Percentiles rank a stretch among this genome's conserved stretches.
phyloP scores from a whole-genome alignment of 2,113 vertebrate species.

The Erythrolamprus reginae region DNA sequence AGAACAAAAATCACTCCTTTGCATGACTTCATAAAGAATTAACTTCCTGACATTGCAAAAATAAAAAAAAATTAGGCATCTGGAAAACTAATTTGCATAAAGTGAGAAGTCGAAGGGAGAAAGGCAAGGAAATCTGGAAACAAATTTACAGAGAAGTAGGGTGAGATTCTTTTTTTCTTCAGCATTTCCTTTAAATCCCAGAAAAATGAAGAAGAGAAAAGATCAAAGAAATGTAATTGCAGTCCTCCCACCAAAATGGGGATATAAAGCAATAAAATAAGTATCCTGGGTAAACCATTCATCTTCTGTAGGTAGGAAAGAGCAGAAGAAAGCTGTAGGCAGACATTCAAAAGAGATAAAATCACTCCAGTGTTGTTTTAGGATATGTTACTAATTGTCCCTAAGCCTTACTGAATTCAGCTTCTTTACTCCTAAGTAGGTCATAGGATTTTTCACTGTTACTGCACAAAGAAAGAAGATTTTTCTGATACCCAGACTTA shows the following conservation, averaged over 20 bases:
- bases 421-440: not conserved
- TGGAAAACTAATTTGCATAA: conserved; percentile 37
- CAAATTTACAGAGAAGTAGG: conserved; percentile 62
- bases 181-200: conserved; percentile 44
- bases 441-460: not conserved
- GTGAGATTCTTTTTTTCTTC: conserved; percentile 25
- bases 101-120: conserved; percentile 29
- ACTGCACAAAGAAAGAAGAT: not conserved
- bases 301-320: conserved; percentile 62
- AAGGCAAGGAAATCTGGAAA: conserved; percentile 62
- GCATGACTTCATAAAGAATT: not conserved
- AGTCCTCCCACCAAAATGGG: conserved; percentile 52
- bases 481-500: not conserved
- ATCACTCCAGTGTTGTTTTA: not conserved
- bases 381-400: not conserved
- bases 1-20: not conserved
- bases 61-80: not conserved
- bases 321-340: conserved; percentile 14
- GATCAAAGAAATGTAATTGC: conserved; percentile 75
- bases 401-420: not conserved
- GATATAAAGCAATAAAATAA: conserved; percentile 82
- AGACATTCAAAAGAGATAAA: not conserved
- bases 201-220: conserved; percentile 55
- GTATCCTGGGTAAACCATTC: conserved; percentile 60
- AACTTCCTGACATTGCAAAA: not conserved